Conservation (phyloP, 2,797 vertebrate genomes). For the Paedocypris micromegethes region DNA sequence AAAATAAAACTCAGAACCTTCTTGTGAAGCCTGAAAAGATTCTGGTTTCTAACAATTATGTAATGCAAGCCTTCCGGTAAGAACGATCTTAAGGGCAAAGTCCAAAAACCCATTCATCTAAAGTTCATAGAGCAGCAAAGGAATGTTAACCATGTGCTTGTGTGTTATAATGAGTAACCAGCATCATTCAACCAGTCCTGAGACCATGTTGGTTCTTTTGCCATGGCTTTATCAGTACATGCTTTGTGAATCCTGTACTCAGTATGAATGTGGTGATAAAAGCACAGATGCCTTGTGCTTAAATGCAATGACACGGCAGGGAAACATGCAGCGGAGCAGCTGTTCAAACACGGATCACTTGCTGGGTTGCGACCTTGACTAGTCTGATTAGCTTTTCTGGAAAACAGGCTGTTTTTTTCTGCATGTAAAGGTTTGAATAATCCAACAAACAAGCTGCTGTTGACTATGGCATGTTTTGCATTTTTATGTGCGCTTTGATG, state of each 20-base stretch:
- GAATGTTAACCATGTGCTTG: constrained; percentile 25
- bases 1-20: neutral
- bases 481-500: neutral
- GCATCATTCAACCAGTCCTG: constrained; percentile 7
- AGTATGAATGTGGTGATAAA: constrained; percentile 18
- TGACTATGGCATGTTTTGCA: neutral
- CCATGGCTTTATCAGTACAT: neutral
- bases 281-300: constrained; percentile 31
- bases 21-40: neutral
- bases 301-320: constrained; percentile 25
- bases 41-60: constrained; percentile 24
- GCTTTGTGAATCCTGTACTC: constrained; percentile 1
- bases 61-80: constrained; percentile 5
- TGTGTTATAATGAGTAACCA: constrained; percentile 31
- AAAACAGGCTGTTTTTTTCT: neutral
- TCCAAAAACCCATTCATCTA: neutral
- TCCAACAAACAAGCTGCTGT: too few species aligned
- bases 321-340: constrained; percentile 24
- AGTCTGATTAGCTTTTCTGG: neutral
- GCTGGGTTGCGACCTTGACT: constrained; percentile 28
- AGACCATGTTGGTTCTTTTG: constrained; percentile 11
- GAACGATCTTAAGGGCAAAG: too few species aligned
- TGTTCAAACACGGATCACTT: constrained; percentile 31
- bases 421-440: too few species aligned
- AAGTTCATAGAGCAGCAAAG: constrained; percentile 25